phyloP scores from a whole-genome alignment of 2,888 invertebrate species.

The Acronicta aceris region DNA sequence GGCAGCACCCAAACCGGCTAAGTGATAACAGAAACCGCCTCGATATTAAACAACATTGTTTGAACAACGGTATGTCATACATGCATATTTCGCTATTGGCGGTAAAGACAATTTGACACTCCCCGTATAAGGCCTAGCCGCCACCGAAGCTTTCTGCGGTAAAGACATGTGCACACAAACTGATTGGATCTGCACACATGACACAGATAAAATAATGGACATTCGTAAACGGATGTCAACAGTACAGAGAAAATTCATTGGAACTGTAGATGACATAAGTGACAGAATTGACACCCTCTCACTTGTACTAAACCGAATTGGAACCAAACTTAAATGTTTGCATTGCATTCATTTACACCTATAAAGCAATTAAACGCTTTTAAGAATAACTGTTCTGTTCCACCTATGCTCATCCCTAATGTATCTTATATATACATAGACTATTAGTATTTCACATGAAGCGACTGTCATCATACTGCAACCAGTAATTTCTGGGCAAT shows the following conservation, averaged over 20 bases:
- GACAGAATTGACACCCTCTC: constrained; percentile 9
- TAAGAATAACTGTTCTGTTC: too few species aligned
- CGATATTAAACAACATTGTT: constrained; percentile 50
- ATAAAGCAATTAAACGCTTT: too few species aligned
- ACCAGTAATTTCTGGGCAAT: too few species aligned
- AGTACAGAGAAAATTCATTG: constrained; percentile 9
- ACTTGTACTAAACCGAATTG: constrained; percentile 1
- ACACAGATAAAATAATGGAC: constrained; percentile 52
- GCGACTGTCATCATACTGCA: too few species aligned
- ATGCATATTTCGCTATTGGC: constrained; percentile 35
- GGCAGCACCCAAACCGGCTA: constrained; percentile 43
- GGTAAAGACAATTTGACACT: constrained; percentile 68
- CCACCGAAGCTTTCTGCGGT: constrained; percentile 62
- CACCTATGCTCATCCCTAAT: too few species aligned
- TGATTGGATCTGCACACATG: constrained; percentile 54
- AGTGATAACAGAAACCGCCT: constrained; percentile 70
- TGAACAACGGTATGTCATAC: constrained; percentile 54
- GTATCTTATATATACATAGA: too few species aligned
- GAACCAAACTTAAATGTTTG: not conserved
- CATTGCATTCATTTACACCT: not conserved
- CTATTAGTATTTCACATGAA: too few species aligned
- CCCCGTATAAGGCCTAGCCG: constrained; percentile 64
- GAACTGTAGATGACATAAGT: constrained; percentile 18
- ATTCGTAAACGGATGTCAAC: constrained; percentile 18
- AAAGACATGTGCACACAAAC: constrained; percentile 56